Base-by-base conservation (phyloP, 2,113 vertebrate species). In the Tonatia bakeri region DNA sequence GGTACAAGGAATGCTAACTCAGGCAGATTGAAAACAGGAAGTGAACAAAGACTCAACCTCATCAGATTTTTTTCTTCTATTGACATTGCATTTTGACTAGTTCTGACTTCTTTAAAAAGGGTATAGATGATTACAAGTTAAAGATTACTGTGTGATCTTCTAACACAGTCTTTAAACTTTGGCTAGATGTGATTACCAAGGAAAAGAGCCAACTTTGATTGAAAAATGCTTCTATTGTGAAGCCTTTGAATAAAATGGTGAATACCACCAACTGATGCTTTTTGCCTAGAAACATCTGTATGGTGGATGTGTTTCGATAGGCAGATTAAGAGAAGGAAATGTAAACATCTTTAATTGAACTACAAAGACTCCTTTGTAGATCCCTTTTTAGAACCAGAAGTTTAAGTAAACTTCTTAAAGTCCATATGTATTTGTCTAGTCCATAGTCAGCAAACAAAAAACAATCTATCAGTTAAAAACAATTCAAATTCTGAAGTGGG, bases 311-410 rank as follows among this genome's bases (percentile, higher is more conserved):
- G 36, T 96, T 98, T 97, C 33, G 11, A 95, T 52, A 96, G 79
- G 17, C 59, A 96, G 80, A 96, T 97, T 97, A 97, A 93, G 65
- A 95, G 87, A 67, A 93, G 79, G 3, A 61, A 97, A 96, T 79
- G 61, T 96, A 97, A 96, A 94, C 92, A 97, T 84, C 77, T 98
- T 96, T 97, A 94, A 88, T 96, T 97, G 91, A 67, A 97, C 31
- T 92, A 97, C 69, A 92, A 96, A 96, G 70, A 97, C 16, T 0
- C 1, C 24, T 92, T 92, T 92, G 56, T 85, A 50, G 17, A 50
- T 15, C 45, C 43, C 28, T 96, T 97, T 97, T 98, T 94, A 86
- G 95, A 97, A 83, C 28, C 85, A 85, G 73, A 94, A 82, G 91
- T 92, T 94, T 92, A 97, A 97, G 91, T 86, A 97, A 90, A 90